phyloP scores from a whole-genome alignment of 2,113 vertebrate species.

The Triplophysa siluroides region DNA sequence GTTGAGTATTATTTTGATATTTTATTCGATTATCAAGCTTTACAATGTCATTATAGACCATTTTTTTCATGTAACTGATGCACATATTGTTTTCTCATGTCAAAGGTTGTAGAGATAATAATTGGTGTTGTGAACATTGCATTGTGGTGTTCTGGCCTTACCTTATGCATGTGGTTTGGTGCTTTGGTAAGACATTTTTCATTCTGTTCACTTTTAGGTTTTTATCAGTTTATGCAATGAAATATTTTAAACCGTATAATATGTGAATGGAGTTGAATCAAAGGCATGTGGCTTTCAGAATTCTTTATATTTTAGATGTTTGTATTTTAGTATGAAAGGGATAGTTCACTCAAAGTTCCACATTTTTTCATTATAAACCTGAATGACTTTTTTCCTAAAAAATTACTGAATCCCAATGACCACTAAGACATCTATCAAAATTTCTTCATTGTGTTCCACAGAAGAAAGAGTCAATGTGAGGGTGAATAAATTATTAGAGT shows the following conservation, averaged over 20 bases:
- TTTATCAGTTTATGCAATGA: not conserved
- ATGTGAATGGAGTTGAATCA: not conserved
- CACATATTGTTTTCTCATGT: not conserved
- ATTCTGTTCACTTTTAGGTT: not conserved
- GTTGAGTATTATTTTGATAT: too few species aligned
- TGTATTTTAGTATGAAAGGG: too few species aligned
- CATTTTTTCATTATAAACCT: too few species aligned
- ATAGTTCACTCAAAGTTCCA: too few species aligned
- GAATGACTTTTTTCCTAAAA: too few species aligned
- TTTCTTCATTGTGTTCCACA: too few species aligned
- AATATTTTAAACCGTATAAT: not conserved
- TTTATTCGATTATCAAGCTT: not conserved
- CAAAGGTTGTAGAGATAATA: slow-evolving; percentile 66
- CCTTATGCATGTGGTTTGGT: slow-evolving; percentile 56
- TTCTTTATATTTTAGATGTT: not conserved
- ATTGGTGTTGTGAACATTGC: slow-evolving; percentile 63
- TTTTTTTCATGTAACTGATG: not conserved
- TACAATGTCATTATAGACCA: not conserved
- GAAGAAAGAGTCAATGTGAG: too few species aligned
- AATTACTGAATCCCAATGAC: too few species aligned
- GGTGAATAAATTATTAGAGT: too few species aligned
- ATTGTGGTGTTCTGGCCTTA: slow-evolving; percentile 15
- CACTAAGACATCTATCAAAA: too few species aligned
- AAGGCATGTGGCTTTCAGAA: not conserved
- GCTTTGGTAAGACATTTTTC: slow-evolving; percentile 58